A percentile compares a stretch with the other conserved stretches of the same genome.
Evolutionary conservation across 2,797 vertebrate species (phyloP).

Genomic region (Columba guinea): DNA sequence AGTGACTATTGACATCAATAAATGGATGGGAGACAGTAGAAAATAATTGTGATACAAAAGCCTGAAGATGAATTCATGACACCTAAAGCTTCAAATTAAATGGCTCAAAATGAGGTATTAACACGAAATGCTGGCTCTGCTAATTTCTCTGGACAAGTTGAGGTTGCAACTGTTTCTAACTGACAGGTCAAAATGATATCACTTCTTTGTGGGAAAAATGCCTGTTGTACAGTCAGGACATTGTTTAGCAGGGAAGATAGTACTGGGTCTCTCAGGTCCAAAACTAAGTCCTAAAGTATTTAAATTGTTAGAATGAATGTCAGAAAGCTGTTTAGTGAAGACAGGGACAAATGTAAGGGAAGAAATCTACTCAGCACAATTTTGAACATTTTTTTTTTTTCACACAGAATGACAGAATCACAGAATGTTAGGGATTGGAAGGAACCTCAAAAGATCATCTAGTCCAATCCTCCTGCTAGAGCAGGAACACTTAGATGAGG

Average conservation of each 20-base stretch:
- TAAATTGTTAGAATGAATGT: not conserved
- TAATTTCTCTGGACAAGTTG: conserved; percentile 1
- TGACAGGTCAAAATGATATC: not conserved
- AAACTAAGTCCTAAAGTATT: not conserved
- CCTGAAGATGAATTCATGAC: not conserved
- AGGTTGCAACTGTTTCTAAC: not conserved
- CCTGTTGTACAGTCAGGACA: not conserved
- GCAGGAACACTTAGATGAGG: too few species aligned
- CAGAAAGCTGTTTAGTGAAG: not conserved
- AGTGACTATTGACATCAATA: conserved; percentile 23
- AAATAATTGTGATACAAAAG: conserved; percentile 28
- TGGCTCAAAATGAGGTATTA: conserved; percentile 32
- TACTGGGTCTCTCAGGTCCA: not conserved
- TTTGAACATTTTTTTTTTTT: not conserved
- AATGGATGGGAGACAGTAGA: not conserved
- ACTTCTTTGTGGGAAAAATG: not conserved
- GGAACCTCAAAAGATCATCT: too few species aligned
- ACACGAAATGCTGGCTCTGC: not conserved
- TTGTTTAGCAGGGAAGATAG: not conserved
- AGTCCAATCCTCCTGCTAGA: too few species aligned
- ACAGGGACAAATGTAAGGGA: not conserved
- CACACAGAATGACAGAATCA: too few species aligned
- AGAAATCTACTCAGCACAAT: not conserved
- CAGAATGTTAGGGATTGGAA: too few species aligned
- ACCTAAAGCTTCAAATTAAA: conserved; percentile 39